These are phyloP conservation scores for Triplophysa tibetana DNA, from an alignment of 2,113 vertebrate species.

Conservation along the genomic window DNA sequence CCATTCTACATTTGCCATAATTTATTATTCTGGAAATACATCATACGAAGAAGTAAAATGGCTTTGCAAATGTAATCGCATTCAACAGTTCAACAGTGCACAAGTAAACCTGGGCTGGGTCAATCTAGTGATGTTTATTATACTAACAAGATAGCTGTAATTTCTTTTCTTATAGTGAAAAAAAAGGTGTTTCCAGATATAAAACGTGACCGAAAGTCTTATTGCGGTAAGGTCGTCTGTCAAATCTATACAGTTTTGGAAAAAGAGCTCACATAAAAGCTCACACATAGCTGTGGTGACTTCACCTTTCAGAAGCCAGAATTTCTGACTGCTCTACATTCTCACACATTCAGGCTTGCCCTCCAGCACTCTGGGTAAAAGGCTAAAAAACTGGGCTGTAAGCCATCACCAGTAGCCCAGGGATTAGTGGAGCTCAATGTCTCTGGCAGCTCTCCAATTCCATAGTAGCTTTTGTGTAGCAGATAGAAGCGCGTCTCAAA, in stretches of 20 bases:
- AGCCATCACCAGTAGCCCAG: slow-evolving; percentile 55
- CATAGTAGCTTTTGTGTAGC: slow-evolving; percentile 57
- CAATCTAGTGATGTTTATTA: too few species aligned
- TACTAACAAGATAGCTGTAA: too few species aligned
- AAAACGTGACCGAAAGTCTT: neutral
- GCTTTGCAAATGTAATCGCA: too few species aligned
- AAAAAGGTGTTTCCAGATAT: neutral
- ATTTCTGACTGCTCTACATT: slow-evolving; percentile 54
- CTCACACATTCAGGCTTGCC: slow-evolving; percentile 50
- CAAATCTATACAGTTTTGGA: slow-evolving; percentile 23
- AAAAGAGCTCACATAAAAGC: slow-evolving; percentile 43
- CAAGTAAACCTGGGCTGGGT: too few species aligned
- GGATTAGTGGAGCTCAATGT: slow-evolving; percentile 61
- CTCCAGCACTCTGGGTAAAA: slow-evolving; percentile 58
- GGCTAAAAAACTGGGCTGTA: slow-evolving; percentile 61
- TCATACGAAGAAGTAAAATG: too few species aligned
- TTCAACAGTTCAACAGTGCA: too few species aligned
- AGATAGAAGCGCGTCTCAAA: slow-evolving; percentile 61
- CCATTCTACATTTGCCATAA: too few species aligned
- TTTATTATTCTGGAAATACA: too few species aligned
- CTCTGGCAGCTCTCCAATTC: slow-evolving; percentile 64
- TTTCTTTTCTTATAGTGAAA: too few species aligned
- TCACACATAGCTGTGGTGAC: slow-evolving; percentile 49
- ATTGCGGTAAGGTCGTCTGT: neutral
- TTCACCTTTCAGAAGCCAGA: slow-evolving; percentile 57